Base-by-base conservation (phyloP, 30 jellyfish, hydroid and myxozoan species). In the Aurelia sp. region DNA sequence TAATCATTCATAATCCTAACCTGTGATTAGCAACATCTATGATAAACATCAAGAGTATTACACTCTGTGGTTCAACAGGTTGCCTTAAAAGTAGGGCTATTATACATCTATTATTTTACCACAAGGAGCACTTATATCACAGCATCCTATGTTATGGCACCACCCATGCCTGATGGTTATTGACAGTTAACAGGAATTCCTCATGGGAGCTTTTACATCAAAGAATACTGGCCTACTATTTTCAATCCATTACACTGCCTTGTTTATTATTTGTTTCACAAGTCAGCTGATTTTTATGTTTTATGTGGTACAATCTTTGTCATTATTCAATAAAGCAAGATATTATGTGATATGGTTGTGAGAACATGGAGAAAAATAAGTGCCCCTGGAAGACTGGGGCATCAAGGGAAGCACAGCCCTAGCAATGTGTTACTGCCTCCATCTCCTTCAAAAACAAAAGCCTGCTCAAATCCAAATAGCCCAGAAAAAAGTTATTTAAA, bases 341-440 rank as follows among this genome's bases (percentile, higher is more conserved):
- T 7, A 59, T 18, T 59, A 59, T 6, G 33, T 59, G 65, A 48
- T 3, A 80, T 86, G 96, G 82, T 74, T 35, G 89, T 76, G 17
- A 86, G 89, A 67, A 76, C 86, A 18, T 86, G 91, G 88, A 88
- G 98, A 40, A 91, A 91, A 62, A 61, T 86, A 1, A 91, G 98
- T 81, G 98, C 98, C 18, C 98, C 98, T 9, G 98, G 91, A 41
- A 62, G 98, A 52, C 77, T 91, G 20, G 94, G 96, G 57, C 74
- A 82, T 13, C 84, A 52, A 48, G 78, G 87, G 31, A 84, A 84
- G 37, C 80, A 72, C 65, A 84, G 86, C 57, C 86, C 93, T 9
- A 84, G 83, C 53, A 84, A 72, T 84, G 93, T 62, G 9, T 13
- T 44, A 18, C 74, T 27, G 12, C 85, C 23, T n/a, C 50, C 71